Evolutionary conservation across 2,888 invertebrate species (phyloP).

Genomic region (Noctua janthina): DNA sequence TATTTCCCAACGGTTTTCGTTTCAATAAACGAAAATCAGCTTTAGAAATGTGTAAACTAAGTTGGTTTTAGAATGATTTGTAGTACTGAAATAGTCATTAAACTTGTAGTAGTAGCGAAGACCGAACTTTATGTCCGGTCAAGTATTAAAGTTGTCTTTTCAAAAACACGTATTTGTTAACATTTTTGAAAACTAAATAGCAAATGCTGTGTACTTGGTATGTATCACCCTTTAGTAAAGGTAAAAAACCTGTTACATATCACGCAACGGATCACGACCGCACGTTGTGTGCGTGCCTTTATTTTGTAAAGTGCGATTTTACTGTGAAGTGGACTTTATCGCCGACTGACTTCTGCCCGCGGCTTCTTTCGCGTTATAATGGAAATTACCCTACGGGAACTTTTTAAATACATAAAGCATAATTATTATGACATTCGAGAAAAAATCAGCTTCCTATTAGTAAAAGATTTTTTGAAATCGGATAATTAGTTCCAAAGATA

Average conservation of each 20-base stretch:
- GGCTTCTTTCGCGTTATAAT: background rate
- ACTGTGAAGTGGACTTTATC: constrained; percentile 16
- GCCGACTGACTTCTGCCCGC: background rate
- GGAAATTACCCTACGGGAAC: background rate
- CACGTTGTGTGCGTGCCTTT: constrained; percentile 45
- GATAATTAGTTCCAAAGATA: background rate
- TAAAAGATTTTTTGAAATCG: background rate
- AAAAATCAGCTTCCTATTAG: background rate
- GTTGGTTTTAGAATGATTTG: background rate
- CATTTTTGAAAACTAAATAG: background rate
- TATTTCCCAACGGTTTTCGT: background rate
- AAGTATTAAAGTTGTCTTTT: background rate
- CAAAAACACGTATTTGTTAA: background rate
- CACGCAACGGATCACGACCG: constrained; percentile 49
- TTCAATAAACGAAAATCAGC: background rate
- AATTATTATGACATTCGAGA: background rate
- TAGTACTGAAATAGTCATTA: background rate
- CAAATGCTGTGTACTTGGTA: background rate
- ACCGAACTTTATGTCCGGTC: background rate
- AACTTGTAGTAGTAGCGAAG: background rate
- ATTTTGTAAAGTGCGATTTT: constrained; percentile 29
- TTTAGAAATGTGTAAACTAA: background rate
- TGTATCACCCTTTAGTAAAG: constrained; percentile 25
- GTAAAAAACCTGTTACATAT: constrained; percentile 54
- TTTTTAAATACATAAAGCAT: background rate